Evolutionary conservation across 2,113 vertebrate genomes (phyloP).

Genomic region (Laticauda colubrina): DNA sequence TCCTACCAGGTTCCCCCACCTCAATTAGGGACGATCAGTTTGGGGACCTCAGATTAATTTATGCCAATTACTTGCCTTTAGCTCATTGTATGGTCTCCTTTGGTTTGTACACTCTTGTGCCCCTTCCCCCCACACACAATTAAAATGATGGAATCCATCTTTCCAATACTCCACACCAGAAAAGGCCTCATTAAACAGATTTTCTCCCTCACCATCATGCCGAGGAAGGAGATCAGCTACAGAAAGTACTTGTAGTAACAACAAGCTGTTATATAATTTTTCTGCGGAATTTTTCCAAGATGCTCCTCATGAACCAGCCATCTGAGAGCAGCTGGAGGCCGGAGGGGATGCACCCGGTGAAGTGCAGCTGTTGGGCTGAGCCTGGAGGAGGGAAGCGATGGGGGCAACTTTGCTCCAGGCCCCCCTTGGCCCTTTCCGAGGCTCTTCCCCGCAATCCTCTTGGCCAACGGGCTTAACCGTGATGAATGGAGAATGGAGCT

Average conservation of each 20-base stretch:
- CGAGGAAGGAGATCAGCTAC: constrained; percentile 37
- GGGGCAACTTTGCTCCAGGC: constrained; percentile 5
- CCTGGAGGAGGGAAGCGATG: background rate
- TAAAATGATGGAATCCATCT: constrained; percentile 27
- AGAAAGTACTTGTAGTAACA: constrained; percentile 13
- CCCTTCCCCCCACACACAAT: constrained; percentile 29
- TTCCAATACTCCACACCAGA: constrained; percentile 34
- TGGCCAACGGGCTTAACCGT: background rate
- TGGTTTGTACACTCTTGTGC: constrained; percentile 51
- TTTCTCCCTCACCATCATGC: background rate
- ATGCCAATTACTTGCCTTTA: constrained; percentile 43
- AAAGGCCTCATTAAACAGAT: constrained; percentile 57
- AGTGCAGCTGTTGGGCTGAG: background rate
- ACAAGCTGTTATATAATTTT: constrained; percentile 15
- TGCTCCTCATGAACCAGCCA: constrained; percentile 33
- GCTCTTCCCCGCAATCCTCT: constrained; percentile 4
- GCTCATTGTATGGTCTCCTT: constrained; percentile 44
- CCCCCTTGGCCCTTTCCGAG: constrained; percentile 48
- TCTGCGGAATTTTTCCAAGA: constrained; percentile 49
- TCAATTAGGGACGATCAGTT: constrained; percentile 49
- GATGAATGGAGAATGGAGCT: background rate
- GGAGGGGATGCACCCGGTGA: constrained; percentile 8
- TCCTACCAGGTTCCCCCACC: constrained; percentile 25
- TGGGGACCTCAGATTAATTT: constrained; percentile 28
- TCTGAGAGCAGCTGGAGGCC: background rate